phyloP scores from a whole-genome alignment of 2,797 vertebrate genomes.

The Gymnopithys bicolor region DNA sequence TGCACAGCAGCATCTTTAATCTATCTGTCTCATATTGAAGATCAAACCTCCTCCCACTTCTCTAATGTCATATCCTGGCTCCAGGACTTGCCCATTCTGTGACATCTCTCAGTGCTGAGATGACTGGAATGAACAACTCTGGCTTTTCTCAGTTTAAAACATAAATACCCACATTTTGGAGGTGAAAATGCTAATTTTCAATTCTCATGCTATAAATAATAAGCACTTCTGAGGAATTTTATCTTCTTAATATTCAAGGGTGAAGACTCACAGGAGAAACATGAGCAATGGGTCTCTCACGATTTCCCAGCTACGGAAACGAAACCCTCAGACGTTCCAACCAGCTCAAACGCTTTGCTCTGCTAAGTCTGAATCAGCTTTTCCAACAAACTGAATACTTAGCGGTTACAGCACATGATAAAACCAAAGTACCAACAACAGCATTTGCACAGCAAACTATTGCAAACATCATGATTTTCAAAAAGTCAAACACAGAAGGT shows the following conservation, averaged over 20 bases:
- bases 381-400: background rate
- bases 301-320: background rate
- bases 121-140: background rate
- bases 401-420: background rate
- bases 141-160: background rate
- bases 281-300: background rate
- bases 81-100: background rate
- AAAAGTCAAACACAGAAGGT: background rate
- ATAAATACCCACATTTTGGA: background rate
- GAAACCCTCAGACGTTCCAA: background rate
- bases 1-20: background rate
- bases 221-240: background rate
- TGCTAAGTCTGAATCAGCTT: conserved; percentile 17
- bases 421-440: background rate
- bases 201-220: background rate
- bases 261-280: background rate
- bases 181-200: background rate
- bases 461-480: background rate
- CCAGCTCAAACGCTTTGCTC: background rate
- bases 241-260: background rate
- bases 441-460: background rate
- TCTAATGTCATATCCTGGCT: background rate
- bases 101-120: background rate
- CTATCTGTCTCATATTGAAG: background rate
- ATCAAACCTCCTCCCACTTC: background rate